Percentiles rank a stretch among this genome's conserved stretches.
Evolutionary conservation across 2,113 vertebrate genomes (phyloP).

Genomic region (Phycodurus eques): DNA sequence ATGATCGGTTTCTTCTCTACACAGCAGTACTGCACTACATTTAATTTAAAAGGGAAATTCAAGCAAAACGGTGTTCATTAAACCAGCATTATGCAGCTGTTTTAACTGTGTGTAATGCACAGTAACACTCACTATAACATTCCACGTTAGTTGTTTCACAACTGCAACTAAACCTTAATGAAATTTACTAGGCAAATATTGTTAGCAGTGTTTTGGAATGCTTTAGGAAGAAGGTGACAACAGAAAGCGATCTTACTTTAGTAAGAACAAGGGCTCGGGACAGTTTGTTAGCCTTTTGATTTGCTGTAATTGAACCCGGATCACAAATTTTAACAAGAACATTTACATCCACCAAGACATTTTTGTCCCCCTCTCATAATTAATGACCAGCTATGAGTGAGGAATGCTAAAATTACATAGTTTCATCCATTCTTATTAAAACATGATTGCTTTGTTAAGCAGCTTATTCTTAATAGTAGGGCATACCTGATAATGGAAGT

Average conservation of each 20-base stretch:
- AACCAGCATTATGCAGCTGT: neutral
- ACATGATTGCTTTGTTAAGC: neutral
- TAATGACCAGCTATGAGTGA: neutral
- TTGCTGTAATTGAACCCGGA: neutral
- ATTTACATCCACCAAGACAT: constrained; percentile 1
- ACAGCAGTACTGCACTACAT: neutral
- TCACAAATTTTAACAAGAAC: constrained; percentile 4
- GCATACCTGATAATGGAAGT: neutral
- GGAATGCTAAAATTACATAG: neutral
- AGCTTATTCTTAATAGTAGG: neutral
- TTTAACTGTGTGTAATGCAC: neutral
- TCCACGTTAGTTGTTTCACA: neutral
- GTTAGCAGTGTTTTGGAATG: neutral
- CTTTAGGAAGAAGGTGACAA: neutral
- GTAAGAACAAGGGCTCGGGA: neutral
- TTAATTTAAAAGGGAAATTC: constrained; percentile 6
- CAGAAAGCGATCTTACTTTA: neutral
- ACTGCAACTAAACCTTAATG: neutral
- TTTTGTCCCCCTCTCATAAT: neutral
- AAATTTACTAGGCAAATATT: neutral
- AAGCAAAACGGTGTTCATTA: neutral
- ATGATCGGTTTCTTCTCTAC: neutral
- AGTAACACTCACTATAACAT: neutral
- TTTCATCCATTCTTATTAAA: neutral
- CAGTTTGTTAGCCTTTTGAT: neutral